Base-by-base conservation (phyloP, 2,888 invertebrate species). In the Plagodis dolabraria region DNA sequence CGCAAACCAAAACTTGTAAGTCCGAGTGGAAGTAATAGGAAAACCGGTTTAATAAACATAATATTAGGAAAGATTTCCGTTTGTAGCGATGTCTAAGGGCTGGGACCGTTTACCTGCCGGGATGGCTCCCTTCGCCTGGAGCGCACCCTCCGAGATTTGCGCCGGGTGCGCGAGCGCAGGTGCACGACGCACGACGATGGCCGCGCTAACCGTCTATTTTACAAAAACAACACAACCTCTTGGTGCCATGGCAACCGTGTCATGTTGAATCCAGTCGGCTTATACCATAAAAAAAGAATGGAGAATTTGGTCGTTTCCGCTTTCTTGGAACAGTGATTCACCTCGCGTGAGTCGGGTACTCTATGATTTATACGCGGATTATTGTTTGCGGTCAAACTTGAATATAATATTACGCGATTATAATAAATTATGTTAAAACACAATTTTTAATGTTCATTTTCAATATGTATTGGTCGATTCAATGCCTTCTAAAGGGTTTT, bases 291-390 rank as follows among this genome's bases (percentile, higher is more conserved):
- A 86, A 22, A 88, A 87, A 74, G 75, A 83, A 81, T 78, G 77
- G 82, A 87, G 88, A 88, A 89, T 90, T 89, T 79, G 77, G 87
- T 83, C 81, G 89, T 89, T 90, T 91, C 90, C 91, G 91, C 85
- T 89, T 89, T 89, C 90, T 86, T 81, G 85, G 88, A 88, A 89
- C 82, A 69, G 85, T 90, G 91, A 91, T 85, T 91, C 90, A 91
- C 82, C 77, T 87, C 83, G 85, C 87, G 86, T 87, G 85, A 54
- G 58, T 80, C 81, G 83, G 83, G 57, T 38, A 57, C 75, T 76
- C 82, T 85, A 89, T 87, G 88, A 90, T 87, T 89, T 89, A 86
- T 82, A 76, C 76, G 71, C 66, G 76, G 82, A 82, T 85, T 82
- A 82, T 81, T 81, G 85, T 85, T 80, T 83, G 85, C 80, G 85